Evolutionary conservation across 2,113 vertebrate species (phyloP), one percentile per base, ranked within the genome.

Genomic region (Brevimyrus niger): DNA sequence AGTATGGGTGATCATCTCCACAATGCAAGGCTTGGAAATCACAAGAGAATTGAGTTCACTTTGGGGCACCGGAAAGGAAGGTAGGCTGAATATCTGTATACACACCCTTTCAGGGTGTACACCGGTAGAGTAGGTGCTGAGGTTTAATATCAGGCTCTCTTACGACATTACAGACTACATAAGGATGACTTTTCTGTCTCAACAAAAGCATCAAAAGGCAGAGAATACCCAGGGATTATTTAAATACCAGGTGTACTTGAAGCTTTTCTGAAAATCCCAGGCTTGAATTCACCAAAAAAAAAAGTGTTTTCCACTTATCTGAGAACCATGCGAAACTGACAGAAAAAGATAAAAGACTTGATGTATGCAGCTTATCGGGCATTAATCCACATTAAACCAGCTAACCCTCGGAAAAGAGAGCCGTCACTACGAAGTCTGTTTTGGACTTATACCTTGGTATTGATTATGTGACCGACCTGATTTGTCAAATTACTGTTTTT

Each of bases 171-270:
- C 93, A 93, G 93, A 94, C 93, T 93, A 93, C 94, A 93, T 93
- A 92, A 93, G 92, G 94, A 93, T 95, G 95, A 94, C 93, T 95
- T 95, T 94, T 95, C 94, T 93, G 94, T 94, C 94, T 93, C 94
- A 96, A 95, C 95, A 95, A 95, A 96, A 93, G 93, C 94, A 95
- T 95, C 93, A 95, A 94, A 95, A 93, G 95, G 93, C 93, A 92
- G 90, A 90, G 92, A 91, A 94, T 93, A 95, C 92, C 94, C 91
- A 84, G 94, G 95, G 95, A 96, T 96, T 95, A 95, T 95, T 95
- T 95, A 95, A 96, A 96, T 95, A 93, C 93, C 93, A 94, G 92
- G 92, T 94, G 94, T 93, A 94, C 95, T 95, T 95, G 94, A 93
- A 94, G 94, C 92, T 94, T 93, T 90, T 89, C 93, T 94, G 94